Percentiles rank a stretch among this genome's conserved stretches.
Conservation (phyloP, 2,888 invertebrate genomes). For the Dolichomitus sp. region DNA sequence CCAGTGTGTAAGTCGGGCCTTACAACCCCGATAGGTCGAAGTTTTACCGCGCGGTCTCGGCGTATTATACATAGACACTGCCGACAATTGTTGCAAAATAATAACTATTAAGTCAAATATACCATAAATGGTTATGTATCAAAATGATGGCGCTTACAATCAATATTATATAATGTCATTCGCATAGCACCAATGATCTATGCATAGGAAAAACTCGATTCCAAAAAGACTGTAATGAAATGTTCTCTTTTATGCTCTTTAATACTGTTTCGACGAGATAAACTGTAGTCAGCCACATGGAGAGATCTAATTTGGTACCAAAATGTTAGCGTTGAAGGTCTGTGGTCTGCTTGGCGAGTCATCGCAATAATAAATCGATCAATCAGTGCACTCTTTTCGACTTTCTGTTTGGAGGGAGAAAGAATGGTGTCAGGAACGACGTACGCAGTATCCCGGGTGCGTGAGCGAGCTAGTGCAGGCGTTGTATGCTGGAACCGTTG, state of each 20-base stretch:
- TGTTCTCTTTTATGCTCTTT: background rate
- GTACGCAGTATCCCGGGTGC: slow-evolving; percentile 40
- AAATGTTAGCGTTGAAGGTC: slow-evolving; percentile 9
- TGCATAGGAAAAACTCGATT: background rate
- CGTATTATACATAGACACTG: too few relatives aligned
- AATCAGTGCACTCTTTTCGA: slow-evolving; percentile 23
- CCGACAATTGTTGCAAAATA: too few relatives aligned
- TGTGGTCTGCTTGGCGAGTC: slow-evolving; percentile 4
- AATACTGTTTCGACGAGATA: background rate
- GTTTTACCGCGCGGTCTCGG: too few relatives aligned
- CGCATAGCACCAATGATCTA: background rate
- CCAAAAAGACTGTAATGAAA: background rate
- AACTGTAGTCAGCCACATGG: slow-evolving; percentile 11
- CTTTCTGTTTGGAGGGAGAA: slow-evolving; percentile 34
- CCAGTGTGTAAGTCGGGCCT: too few relatives aligned
- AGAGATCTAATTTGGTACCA: slow-evolving; percentile 28
- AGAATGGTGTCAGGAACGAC: slow-evolving; percentile 2
- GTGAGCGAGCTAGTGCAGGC: slow-evolving; percentile 24
- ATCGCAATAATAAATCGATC: slow-evolving; percentile 54
- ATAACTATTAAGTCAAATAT: too few relatives aligned
- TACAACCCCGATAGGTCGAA: too few relatives aligned
- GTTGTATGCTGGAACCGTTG: slow-evolving; percentile 29
- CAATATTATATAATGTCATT: background rate
- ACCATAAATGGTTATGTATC: too few relatives aligned
- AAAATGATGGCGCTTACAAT: too few relatives aligned